Conservation (phyloP, 1,140 invertebrate genomes). For the Listronotus bonariensis region DNA sequence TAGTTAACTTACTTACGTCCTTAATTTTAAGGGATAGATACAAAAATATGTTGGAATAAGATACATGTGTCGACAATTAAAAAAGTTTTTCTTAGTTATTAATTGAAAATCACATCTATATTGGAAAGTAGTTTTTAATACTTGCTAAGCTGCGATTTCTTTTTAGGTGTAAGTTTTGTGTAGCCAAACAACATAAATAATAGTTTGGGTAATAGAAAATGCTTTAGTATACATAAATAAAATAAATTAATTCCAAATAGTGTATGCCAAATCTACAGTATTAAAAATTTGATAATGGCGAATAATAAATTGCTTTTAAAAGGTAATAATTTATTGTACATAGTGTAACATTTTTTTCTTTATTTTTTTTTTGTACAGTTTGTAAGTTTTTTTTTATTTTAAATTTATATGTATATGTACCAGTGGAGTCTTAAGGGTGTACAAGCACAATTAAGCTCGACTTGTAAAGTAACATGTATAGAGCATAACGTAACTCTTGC, state of each 20-base stretch:
- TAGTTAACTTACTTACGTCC: too few species aligned
- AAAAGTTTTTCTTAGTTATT: too few species aligned
- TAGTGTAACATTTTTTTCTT: slow-evolving; percentile 24
- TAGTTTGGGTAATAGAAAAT: slow-evolving; percentile 8
- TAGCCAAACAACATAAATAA: neutral
- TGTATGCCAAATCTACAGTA: slow-evolving; percentile 37
- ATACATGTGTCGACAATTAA: too few species aligned
- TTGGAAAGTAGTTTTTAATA: too few species aligned
- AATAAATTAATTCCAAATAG: slow-evolving; percentile 32
- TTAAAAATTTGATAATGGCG: slow-evolving; percentile 20
- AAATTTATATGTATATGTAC: neutral
- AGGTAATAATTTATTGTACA: slow-evolving; percentile 26
- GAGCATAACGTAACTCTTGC: slow-evolving; percentile 5
- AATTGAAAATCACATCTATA: too few species aligned
- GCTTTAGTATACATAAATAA: slow-evolving; percentile 14
- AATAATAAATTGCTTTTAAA: slow-evolving; percentile 17
- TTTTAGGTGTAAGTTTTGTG: too few species aligned
- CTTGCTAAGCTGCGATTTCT: too few species aligned
- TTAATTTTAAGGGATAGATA: too few species aligned
- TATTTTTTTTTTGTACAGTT: slow-evolving; percentile 16
- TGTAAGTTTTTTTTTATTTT: slow-evolving; percentile 7
- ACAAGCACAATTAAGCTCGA: neutral
- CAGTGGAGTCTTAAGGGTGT: neutral
- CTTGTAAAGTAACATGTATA: slow-evolving; percentile 10
- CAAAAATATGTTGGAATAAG: too few species aligned